phyloP scores from a whole-genome alignment of 2,888 invertebrate genomes.

The Acrocera orbiculus region DNA sequence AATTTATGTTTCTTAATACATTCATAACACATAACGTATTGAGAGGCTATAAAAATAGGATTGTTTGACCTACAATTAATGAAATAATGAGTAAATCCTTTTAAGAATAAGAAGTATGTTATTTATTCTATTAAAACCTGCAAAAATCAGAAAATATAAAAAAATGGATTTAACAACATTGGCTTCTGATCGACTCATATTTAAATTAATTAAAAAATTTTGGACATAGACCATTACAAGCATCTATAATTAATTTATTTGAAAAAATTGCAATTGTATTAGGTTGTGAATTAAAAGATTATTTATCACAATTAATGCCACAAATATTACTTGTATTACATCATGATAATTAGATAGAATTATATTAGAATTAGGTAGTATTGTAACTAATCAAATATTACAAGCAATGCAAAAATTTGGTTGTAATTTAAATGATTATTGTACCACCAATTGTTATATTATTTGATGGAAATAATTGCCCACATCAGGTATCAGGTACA shows the following conservation, averaged over 20 bases:
- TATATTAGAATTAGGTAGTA: too few species aligned
- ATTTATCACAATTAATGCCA: slow-evolving; percentile 85
- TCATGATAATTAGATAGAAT: slow-evolving; percentile 80
- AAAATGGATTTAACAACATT: too few species aligned
- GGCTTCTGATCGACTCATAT: too few species aligned
- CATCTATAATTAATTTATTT: slow-evolving; percentile 72
- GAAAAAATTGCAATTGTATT: slow-evolving; percentile 89
- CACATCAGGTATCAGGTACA: slow-evolving; percentile 55
- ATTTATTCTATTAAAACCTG: too few species aligned
- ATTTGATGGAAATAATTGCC: slow-evolving; percentile 76
- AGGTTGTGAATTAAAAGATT: slow-evolving; percentile 91
- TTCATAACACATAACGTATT: too few species aligned
- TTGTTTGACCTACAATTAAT: slow-evolving; percentile 84
- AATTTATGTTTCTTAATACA: too few species aligned
- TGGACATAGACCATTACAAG: slow-evolving; percentile 70
- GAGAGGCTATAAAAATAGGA: too few species aligned
- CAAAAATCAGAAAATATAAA: too few species aligned
- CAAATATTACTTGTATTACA: slow-evolving; percentile 82
- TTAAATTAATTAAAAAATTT: slow-evolving; percentile 78
- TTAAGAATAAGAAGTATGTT: too few species aligned
- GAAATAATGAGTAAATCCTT: too few species aligned
- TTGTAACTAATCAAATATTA: slow-evolving; percentile 68
- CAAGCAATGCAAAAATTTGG: slow-evolving; percentile 85
- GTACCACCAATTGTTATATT: slow-evolving; percentile 87
- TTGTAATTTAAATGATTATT: slow-evolving; percentile 89